Conservation (phyloP, 2,888 invertebrate species). For the Nineta flava region DNA sequence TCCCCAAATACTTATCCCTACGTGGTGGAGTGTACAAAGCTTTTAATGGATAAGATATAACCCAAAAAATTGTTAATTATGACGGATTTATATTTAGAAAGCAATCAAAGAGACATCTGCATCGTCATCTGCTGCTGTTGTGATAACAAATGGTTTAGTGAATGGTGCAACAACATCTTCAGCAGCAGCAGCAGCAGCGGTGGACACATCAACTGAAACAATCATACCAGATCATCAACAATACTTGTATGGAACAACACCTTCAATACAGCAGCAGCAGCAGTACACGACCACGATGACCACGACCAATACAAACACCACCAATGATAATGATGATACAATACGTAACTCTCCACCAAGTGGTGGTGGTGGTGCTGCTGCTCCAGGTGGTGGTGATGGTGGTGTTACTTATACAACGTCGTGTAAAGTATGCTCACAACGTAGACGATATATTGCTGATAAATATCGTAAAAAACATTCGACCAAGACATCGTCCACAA, state of each 20-base stretch:
- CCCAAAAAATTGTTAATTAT: too few species aligned
- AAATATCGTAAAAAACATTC: conserved; percentile 15
- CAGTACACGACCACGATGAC: too few species aligned
- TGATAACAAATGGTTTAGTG: conserved; percentile 2
- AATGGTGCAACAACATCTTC: conserved; percentile 24
- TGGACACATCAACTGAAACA: conserved; percentile 25
- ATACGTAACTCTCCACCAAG: neutral
- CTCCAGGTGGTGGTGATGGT: neutral
- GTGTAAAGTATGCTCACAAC: conserved; percentile 24
- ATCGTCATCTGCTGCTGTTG: neutral
- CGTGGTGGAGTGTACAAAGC: too few species aligned
- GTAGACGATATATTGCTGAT: conserved; percentile 20
- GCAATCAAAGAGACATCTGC: too few species aligned
- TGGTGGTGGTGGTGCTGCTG: neutral
- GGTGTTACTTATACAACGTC: conserved; percentile 1
- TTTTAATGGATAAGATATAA: too few species aligned
- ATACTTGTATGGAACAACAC: too few species aligned
- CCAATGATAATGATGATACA: neutral
- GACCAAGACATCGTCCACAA: neutral
- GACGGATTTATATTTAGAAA: too few species aligned
- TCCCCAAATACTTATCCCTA: too few species aligned
- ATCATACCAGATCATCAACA: neutral
- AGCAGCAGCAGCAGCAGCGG: conserved; percentile 38
- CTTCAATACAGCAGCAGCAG: conserved; percentile 30
- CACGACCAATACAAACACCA: neutral